These are phyloP conservation scores for Notolabrus celidotus DNA, from an alignment of 2,797 vertebrate genomes.

Conservation along the genomic window DNA sequence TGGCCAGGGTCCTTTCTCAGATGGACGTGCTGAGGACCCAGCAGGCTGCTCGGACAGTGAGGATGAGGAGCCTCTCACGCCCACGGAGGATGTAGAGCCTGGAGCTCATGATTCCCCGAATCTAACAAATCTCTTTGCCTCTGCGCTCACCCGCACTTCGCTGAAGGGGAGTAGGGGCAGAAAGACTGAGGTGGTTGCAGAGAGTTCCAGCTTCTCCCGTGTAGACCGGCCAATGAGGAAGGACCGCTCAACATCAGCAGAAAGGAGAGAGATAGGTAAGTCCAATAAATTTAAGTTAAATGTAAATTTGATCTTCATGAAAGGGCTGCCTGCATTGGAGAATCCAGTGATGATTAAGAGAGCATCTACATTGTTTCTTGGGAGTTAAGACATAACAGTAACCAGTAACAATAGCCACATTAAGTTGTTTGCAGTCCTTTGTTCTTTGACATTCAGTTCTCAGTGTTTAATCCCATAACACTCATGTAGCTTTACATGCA, in stretches of 20 bases:
- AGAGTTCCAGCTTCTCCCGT: slow-evolving; percentile 83
- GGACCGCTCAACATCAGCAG: slow-evolving; percentile 87
- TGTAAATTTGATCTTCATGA: slow-evolving; percentile 13
- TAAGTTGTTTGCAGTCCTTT: slow-evolving; percentile 34
- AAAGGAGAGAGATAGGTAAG: slow-evolving; percentile 91
- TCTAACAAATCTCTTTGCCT: slow-evolving; percentile 97
- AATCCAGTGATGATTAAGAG: neutral
- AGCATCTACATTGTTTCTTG: neutral
- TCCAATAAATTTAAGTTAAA: slow-evolving; percentile 14
- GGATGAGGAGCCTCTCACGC: slow-evolving; percentile 83
- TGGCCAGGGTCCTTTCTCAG: slow-evolving; percentile 80
- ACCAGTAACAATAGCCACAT: slow-evolving; percentile 12
- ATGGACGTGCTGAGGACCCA: slow-evolving; percentile 75
- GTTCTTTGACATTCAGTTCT: slow-evolving; percentile 16
- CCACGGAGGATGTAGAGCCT: slow-evolving; percentile 76
- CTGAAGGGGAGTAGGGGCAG: slow-evolving; percentile 85
- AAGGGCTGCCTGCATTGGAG: neutral
- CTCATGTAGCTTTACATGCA: slow-evolving; percentile 6
- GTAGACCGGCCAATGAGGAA: slow-evolving; percentile 90
- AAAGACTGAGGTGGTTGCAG: slow-evolving; percentile 79
- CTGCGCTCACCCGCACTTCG: slow-evolving; percentile 90
- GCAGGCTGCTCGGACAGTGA: slow-evolving; percentile 86
- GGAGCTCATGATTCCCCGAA: slow-evolving; percentile 73
- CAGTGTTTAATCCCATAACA: slow-evolving; percentile 6
- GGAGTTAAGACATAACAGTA: neutral